These are phyloP conservation scores for Aphodius sticticus DNA, from an alignment of 2,888 invertebrate species.

Conservation along the genomic window DNA sequence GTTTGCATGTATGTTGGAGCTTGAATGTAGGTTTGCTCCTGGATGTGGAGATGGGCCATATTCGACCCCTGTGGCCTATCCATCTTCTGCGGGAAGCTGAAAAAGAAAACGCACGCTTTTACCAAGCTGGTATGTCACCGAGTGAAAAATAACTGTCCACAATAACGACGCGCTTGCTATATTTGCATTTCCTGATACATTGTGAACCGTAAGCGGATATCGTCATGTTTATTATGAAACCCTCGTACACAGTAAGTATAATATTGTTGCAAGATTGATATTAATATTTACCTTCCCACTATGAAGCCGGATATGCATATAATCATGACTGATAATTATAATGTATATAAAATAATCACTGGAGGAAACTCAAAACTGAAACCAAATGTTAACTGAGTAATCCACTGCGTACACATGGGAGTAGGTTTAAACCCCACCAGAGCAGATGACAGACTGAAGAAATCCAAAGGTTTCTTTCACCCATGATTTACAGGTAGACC, in stretches of 20 bases:
- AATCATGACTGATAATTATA: constrained; percentile 59
- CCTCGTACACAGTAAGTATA: not conserved
- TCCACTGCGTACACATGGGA: not conserved
- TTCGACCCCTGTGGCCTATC: constrained; percentile 58
- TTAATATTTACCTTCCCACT: constrained; percentile 61
- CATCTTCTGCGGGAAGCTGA: constrained; percentile 60
- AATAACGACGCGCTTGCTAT: constrained; percentile 5
- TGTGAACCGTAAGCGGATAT: constrained; percentile 23
- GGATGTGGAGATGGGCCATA: constrained; percentile 38
- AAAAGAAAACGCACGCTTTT: constrained; percentile 45
- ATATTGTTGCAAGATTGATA: constrained; percentile 30
- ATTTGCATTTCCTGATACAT: constrained; percentile 29
- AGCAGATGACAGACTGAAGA: constrained; percentile 57
- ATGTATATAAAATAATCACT: not conserved
- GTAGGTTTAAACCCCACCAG: constrained; percentile 44
- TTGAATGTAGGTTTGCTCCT: constrained; percentile 60
- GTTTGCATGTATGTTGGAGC: constrained; percentile 59
- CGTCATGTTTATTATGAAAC: not conserved
- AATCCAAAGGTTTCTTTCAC: constrained; percentile 45
- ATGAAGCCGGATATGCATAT: constrained; percentile 70
- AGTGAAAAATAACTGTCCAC: constrained; percentile 24
- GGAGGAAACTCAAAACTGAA: constrained; percentile 12
- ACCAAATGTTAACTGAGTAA: not conserved
- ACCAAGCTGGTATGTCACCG: constrained; percentile 9
- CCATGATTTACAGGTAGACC: constrained; percentile 56